Evolutionary conservation across 2,888 invertebrate species (phyloP), one percentile per base, ranked within the genome.

Genomic region (Cyclophora albipunctata): DNA sequence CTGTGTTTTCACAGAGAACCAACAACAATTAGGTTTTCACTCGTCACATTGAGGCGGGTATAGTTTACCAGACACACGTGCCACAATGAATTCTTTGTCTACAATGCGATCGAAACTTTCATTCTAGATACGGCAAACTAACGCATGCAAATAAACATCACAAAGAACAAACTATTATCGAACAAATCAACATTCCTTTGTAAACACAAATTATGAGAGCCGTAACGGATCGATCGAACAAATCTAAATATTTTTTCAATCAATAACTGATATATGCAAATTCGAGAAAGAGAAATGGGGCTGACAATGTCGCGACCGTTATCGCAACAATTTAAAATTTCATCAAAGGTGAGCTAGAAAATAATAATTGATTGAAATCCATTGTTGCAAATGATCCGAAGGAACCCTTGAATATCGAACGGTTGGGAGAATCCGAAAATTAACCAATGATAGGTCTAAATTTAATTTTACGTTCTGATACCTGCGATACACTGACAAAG

Each of bases 191-290:
- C 71, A 71, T 64, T 68, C 64, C 63, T 68, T 74, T 76, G 67
- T 67, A 57, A 64, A 64, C 63, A 58, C 63, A 70, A 77, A 78
- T 81, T 75, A 80, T 71, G 73, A 83, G 76, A 77, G 66, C 83
- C 84, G 78, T 86, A 82, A 84, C 85, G 84, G 79, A 86, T 80
- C 78, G 75, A 84, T 81, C 71, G 81, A 81, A 66, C 72, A 20
- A 5, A 86, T 88, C 87, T 85, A 71, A 88, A 88, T 88, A 84
- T 85, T 84, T 83, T 85, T 84, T 81, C 86, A 85, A 88, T 88
- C 88, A 88, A 88, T 88, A 86, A 85, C 80, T 78, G 81, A 84
- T 83, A 79, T 84, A 87, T 88, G 87, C 85, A 88, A 85, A 86
- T 84, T 54, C 64, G 53, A 56, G 52, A 73, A 76, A 76, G 79